phyloP scores from a whole-genome alignment of 2,113 vertebrate genomes.

The Indicator indicator region DNA sequence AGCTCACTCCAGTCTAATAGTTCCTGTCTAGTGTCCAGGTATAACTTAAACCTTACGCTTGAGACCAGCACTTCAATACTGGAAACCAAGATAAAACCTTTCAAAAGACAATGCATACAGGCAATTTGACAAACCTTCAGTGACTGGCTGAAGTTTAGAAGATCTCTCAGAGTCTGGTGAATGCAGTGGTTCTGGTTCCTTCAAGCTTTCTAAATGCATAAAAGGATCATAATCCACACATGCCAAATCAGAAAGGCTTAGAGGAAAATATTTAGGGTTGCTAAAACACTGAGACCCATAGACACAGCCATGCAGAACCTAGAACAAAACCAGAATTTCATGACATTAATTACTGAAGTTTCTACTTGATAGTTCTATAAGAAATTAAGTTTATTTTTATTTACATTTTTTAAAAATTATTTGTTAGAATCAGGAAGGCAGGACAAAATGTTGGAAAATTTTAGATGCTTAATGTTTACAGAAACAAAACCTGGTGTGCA shows the following conservation, averaged over 20 bases:
- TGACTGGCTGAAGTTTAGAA: slow-evolving; percentile 95
- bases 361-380: background rate
- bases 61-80: background rate
- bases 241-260: slow-evolving; percentile 92
- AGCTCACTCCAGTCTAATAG: slow-evolving; percentile 16
- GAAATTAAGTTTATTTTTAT: background rate
- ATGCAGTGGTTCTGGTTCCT: slow-evolving; percentile 97
- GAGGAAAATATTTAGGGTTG: slow-evolving; percentile 92
- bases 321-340: slow-evolving; percentile 5
- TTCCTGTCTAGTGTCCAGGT: background rate
- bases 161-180: slow-evolving; percentile 97
- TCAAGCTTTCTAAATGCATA: slow-evolving; percentile 91
- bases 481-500: background rate
- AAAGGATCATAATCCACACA: slow-evolving; percentile 95
- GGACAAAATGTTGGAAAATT: background rate
- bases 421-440: background rate
- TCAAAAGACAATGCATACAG: slow-evolving; percentile 8
- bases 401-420: background rate
- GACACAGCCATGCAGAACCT: slow-evolving; percentile 97
- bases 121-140: slow-evolving; percentile 85
- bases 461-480: background rate
- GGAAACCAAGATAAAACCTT: background rate
- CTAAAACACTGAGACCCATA: slow-evolving; percentile 96
- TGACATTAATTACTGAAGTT: background rate
- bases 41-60: background rate